Conservation (phyloP, 2,888 invertebrate species). For the Uloborus plumipes region DNA sequence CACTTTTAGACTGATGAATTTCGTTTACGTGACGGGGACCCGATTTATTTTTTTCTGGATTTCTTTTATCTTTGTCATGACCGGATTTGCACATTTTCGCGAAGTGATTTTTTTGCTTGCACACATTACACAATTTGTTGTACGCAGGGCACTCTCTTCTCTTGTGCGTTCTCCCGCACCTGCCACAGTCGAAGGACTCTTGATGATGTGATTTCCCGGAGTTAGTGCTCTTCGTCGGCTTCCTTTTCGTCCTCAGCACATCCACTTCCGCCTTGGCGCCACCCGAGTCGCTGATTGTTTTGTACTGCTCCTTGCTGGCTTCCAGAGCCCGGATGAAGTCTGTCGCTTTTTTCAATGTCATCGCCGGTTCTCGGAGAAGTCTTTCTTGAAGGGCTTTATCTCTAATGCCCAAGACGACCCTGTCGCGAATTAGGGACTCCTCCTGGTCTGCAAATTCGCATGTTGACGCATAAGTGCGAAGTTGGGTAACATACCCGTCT, state of each 20-base stretch:
- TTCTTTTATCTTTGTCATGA: too few relatives aligned
- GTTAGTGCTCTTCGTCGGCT: too few relatives aligned
- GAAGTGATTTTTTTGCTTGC: background rate
- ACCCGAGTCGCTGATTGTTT: background rate
- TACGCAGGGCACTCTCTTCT: constrained; percentile 14
- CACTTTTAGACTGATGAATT: too few relatives aligned
- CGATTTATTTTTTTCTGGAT: background rate
- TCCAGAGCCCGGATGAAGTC: background rate
- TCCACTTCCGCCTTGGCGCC: background rate
- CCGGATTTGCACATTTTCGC: too few relatives aligned
- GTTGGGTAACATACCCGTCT: background rate
- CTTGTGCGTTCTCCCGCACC: constrained; percentile 14
- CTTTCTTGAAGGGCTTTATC: background rate
- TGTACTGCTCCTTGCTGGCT: background rate
- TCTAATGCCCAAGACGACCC: background rate
- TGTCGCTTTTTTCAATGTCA: background rate
- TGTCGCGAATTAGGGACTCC: background rate
- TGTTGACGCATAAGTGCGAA: background rate
- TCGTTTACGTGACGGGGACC: too few relatives aligned
- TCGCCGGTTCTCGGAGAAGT: background rate
- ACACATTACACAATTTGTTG: background rate
- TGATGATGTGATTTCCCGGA: too few relatives aligned
- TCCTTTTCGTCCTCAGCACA: background rate
- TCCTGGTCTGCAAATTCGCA: constrained; percentile 14
- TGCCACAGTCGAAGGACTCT: background rate